Evolutionary conservation across 2,888 invertebrate genomes (phyloP).

Genomic region (Ametastegia equiseti): DNA sequence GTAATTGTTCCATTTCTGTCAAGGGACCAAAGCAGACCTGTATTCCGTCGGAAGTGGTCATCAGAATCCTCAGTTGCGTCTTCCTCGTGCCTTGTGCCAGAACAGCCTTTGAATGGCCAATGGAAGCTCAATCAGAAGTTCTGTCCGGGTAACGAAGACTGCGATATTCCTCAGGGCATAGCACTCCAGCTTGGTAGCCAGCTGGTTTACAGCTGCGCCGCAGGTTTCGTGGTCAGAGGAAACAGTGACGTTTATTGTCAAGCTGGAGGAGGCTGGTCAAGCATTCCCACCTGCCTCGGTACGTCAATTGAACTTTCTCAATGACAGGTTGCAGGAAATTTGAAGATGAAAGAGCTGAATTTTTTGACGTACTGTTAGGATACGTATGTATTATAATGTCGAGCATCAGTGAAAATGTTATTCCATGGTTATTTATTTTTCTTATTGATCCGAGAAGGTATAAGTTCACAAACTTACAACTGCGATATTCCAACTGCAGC

Average conservation of each 20-base stretch:
- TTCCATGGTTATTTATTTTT: too few species aligned
- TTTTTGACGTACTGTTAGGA: too few species aligned
- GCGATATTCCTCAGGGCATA: constrained; percentile 54
- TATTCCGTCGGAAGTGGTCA: too few species aligned
- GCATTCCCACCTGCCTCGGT: constrained; percentile 66
- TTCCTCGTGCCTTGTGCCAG: constrained; percentile 61
- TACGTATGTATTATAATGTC: too few species aligned
- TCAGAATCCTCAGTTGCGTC: not conserved
- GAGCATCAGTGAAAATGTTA: too few species aligned
- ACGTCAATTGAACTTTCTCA: constrained; percentile 21
- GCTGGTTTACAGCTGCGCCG: constrained; percentile 65
- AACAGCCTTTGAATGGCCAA: constrained; percentile 64
- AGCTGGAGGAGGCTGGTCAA: constrained; percentile 63
- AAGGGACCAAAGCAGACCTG: too few species aligned
- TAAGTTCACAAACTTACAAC: too few species aligned
- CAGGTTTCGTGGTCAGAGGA: constrained; percentile 62
- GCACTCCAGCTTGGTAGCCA: constrained; percentile 62
- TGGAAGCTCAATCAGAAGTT: constrained; percentile 63
- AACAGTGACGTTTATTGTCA: constrained; percentile 62
- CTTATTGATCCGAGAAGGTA: too few species aligned
- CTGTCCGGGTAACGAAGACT: constrained; percentile 60
- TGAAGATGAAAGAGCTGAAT: too few species aligned
- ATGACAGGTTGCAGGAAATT: not conserved
- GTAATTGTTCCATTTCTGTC: too few species aligned
- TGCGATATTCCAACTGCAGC: too few species aligned